Percentiles rank a stretch among this genome's conserved stretches.
Evolutionary conservation across 2,888 invertebrate species (phyloP).

Genomic region (Microchrysa polita): DNA sequence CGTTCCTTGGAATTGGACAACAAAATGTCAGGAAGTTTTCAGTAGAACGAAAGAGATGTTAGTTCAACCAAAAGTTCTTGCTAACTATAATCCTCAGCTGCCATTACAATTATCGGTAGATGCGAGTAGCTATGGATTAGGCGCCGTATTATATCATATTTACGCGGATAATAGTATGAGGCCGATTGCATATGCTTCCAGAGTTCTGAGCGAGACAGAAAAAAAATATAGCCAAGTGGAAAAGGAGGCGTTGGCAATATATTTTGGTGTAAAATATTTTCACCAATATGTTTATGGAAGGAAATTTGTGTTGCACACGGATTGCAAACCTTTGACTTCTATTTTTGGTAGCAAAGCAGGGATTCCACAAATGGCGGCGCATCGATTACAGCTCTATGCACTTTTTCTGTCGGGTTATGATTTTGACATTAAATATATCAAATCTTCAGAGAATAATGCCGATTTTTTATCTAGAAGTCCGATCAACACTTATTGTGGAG

Average conservation of each 20-base stretch:
- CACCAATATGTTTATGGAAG: background rate
- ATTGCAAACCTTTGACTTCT: too few species aligned
- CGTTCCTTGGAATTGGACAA: too few species aligned
- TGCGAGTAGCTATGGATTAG: conserved; percentile 48
- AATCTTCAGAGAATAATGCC: background rate
- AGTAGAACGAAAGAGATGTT: conserved; percentile 47
- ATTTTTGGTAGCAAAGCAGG: too few species aligned
- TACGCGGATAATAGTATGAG: conserved; percentile 10
- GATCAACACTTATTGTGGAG: too few species aligned
- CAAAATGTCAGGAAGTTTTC: conserved; percentile 49
- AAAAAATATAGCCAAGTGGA: background rate
- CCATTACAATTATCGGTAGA: conserved; percentile 51
- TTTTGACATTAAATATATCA: background rate
- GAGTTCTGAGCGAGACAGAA: conserved; percentile 1
- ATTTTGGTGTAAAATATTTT: background rate
- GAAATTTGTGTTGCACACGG: background rate
- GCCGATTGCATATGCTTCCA: conserved; percentile 46
- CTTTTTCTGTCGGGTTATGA: background rate
- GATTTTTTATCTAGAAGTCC: too few species aligned
- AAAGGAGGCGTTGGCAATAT: background rate
- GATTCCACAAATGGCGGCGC: background rate
- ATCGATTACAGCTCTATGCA: background rate
- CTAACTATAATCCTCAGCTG: conserved; percentile 48
- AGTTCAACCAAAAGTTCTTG: conserved; percentile 50
- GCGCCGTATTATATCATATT: conserved; percentile 41